Evolutionary conservation across 2,797 vertebrate species (phyloP).

Genomic region (Pangasius djambal): DNA sequence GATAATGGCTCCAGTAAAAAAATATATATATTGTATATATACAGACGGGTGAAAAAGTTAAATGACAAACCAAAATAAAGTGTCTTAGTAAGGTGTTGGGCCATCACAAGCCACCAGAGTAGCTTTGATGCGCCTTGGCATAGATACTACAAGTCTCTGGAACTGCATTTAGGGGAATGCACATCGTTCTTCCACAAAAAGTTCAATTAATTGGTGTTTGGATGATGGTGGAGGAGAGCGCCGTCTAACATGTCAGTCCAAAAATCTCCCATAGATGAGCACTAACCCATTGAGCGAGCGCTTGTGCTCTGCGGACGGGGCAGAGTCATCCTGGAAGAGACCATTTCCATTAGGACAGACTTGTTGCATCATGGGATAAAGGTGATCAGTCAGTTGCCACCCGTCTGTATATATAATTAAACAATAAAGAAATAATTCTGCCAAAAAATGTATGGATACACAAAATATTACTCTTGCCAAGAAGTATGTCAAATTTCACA

Average conservation of each 20-base stretch:
- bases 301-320: neutral
- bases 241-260: neutral
- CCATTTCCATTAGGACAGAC: neutral
- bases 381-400: neutral
- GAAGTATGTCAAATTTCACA: constrained; percentile 8
- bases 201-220: neutral
- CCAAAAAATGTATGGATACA: neutral
- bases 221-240: neutral
- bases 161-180: neutral
- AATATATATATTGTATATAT: neutral
- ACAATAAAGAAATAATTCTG: neutral
- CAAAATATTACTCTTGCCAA: neutral
- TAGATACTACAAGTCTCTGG: neutral
- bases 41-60: neutral
- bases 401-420: neutral
- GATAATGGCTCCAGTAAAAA: constrained; percentile 66
- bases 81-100: neutral
- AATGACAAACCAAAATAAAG: neutral
- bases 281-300: neutral
- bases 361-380: neutral
- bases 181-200: neutral
- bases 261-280: neutral
- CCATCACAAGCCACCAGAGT: neutral
- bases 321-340: neutral
- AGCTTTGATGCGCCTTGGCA: neutral